A percentile compares a stretch with the other conserved stretches of the same genome.
phyloP scores from a whole-genome alignment of 2,113 vertebrate genomes.

The Callipepla californica region DNA sequence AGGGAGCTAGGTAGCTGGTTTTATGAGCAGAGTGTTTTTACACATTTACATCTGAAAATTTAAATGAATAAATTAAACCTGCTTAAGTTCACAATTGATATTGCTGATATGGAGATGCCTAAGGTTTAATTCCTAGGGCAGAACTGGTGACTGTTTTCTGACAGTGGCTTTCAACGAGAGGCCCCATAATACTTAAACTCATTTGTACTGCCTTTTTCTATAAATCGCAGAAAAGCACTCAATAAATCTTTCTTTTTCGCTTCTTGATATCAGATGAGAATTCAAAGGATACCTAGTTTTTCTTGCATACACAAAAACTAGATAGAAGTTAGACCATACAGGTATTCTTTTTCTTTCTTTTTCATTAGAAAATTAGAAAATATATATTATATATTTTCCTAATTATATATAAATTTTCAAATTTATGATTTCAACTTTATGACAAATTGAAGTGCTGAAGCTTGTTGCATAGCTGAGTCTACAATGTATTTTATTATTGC shows the following conservation, averaged over 20 bases:
- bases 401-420: not conserved
- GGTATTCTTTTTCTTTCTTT: not conserved
- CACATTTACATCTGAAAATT: conserved; percentile 34
- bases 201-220: not conserved
- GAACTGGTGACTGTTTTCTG: not conserved
- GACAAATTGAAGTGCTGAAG: not conserved
- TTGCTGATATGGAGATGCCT: not conserved
- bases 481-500: not conserved
- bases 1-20: conserved; percentile 68
- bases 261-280: not conserved
- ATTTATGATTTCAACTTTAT: not conserved
- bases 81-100: not conserved
- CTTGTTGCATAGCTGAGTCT: not conserved
- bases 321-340: not conserved
- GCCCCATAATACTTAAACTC: not conserved
- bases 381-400: not conserved
- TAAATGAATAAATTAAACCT: conserved; percentile 29
- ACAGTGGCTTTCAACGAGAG: not conserved
- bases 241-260: not conserved
- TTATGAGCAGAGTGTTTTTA: not conserved
- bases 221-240: not conserved
- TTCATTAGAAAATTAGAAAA: not conserved
- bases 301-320: not conserved
- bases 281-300: not conserved
- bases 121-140: not conserved